Percentiles rank a stretch among this genome's conserved stretches.
These are phyloP conservation scores for Stenichneumon culpator DNA, from an alignment of 2,888 invertebrate species.

Conservation along the genomic window DNA sequence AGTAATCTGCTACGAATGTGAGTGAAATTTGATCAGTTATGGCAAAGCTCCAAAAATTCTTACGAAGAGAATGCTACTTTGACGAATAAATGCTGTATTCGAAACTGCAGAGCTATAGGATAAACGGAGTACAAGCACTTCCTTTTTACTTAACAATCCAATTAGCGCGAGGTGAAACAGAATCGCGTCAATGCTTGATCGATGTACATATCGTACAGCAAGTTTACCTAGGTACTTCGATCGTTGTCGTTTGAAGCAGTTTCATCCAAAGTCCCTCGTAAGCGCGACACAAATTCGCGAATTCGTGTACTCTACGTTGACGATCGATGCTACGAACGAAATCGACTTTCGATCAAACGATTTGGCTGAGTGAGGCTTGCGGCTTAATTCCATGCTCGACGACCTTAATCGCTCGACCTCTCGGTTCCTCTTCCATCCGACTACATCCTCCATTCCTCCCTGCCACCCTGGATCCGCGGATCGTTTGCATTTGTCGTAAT, in stretches of 20 bases:
- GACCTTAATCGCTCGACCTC: slow-evolving; percentile 67
- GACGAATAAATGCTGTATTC: background rate
- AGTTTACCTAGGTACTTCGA: background rate
- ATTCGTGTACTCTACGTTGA: slow-evolving; percentile 21
- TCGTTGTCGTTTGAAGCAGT: slow-evolving; percentile 8
- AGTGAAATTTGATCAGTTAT: too few species aligned
- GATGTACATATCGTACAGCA: background rate
- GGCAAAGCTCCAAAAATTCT: background rate
- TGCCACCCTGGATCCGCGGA: slow-evolving; percentile 23
- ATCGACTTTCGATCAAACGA: slow-evolving; percentile 68
- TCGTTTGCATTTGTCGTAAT: slow-evolving; percentile 64
- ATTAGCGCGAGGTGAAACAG: background rate
- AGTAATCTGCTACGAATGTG: too few species aligned
- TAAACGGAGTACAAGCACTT: background rate
- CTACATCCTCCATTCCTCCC: slow-evolving; percentile 61
- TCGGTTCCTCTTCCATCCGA: slow-evolving; percentile 53
- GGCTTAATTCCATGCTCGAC: slow-evolving; percentile 65
- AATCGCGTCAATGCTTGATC: background rate
- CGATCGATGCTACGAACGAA: slow-evolving; percentile 60
- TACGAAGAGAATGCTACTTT: background rate
- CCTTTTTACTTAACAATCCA: background rate
- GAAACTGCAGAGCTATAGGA: background rate
- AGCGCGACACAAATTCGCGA: slow-evolving; percentile 27
- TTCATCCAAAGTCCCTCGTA: background rate
- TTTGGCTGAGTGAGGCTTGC: slow-evolving; percentile 63